Base-by-base conservation (phyloP, 2,797 vertebrate genomes). In the Crocidura indochinensis region DNA sequence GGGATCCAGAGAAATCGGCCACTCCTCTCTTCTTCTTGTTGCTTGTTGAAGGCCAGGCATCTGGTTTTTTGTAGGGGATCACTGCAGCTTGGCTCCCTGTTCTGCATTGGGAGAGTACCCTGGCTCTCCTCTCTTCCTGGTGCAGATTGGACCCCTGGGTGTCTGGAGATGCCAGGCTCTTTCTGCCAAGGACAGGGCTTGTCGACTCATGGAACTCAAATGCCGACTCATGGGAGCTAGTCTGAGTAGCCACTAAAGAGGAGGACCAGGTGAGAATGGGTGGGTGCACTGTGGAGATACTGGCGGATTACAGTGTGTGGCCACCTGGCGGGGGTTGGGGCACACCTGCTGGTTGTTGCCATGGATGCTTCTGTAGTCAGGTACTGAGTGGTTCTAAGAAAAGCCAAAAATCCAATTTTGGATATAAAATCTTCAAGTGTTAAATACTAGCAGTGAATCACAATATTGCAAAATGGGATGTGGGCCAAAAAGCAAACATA, bases 321-420 rank as follows among this genome's bases (percentile, higher is more conserved):
- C 56, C 56, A 60, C 22, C 17, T 60, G 14, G 56, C 17, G 56
- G 56, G 17, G 27, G 64, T 38, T 49, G 69, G 0, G 10, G 22
- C 26, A 14, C 0, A 29, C 46, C n/a, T 82, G 49, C 75, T 87
- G 44, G 20, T 76, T 4, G 10, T 17, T 90, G 46, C 68, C 46
- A 6, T 2, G 29, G 44, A 65, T 94, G 20, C 81, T 26, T 2
- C 3, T 2, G 0, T 53, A 80, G 78, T 17, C 77, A 84, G 44
- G 68, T 64, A 51, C 56, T 78, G 78, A 93, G 75, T 46, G 81
- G 26, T 68, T 87, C 44, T 67, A 44, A 76, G 75, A 73, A 94
- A 91, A 72, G 31, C 29, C n/a, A n/a, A 83, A 75, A 29, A 14
- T 75, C 31, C 1, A 7, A 60, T 82, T 75, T 84, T 22, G 81